phyloP scores from a whole-genome alignment of 2,113 vertebrate genomes.

The Panthera uncia region DNA sequence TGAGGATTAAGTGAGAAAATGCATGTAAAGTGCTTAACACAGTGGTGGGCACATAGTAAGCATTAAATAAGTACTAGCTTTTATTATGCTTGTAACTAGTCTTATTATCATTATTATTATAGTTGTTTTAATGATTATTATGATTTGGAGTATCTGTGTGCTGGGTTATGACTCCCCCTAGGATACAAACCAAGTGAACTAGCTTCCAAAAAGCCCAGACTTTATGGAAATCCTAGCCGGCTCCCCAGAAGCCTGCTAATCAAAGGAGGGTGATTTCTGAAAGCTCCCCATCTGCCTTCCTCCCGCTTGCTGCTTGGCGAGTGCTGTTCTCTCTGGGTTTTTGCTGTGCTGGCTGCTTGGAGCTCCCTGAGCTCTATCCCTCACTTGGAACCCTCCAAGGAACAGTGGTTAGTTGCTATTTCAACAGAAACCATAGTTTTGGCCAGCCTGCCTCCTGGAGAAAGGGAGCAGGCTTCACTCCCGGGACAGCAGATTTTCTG shows the following conservation, averaged over 20 bases:
- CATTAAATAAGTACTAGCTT: constrained; percentile 17
- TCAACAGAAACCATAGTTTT: not conserved
- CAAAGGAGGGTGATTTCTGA: not conserved
- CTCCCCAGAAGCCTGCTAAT: not conserved
- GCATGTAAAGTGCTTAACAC: not conserved
- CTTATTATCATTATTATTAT: not conserved
- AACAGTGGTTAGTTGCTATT: not conserved
- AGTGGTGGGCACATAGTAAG: not conserved
- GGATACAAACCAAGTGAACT: not conserved
- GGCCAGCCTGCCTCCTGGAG: not conserved
- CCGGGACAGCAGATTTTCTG: not conserved
- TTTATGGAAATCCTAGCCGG: not conserved
- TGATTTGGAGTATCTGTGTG: constrained; percentile 11
- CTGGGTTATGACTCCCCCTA: not conserved
- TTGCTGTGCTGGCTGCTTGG: not conserved
- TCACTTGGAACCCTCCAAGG: not conserved
- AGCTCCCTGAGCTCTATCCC: not conserved
- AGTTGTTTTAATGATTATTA: not conserved
- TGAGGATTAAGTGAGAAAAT: not conserved
- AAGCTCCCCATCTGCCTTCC: not conserved
- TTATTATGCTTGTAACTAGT: not conserved
- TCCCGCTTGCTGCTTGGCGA: not conserved
- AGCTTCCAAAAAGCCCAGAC: not conserved
- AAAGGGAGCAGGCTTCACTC: not conserved
- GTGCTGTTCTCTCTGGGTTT: not conserved